Base-by-base conservation (phyloP, 1,140 invertebrate species). In the Drosophila watanabei region DNA sequence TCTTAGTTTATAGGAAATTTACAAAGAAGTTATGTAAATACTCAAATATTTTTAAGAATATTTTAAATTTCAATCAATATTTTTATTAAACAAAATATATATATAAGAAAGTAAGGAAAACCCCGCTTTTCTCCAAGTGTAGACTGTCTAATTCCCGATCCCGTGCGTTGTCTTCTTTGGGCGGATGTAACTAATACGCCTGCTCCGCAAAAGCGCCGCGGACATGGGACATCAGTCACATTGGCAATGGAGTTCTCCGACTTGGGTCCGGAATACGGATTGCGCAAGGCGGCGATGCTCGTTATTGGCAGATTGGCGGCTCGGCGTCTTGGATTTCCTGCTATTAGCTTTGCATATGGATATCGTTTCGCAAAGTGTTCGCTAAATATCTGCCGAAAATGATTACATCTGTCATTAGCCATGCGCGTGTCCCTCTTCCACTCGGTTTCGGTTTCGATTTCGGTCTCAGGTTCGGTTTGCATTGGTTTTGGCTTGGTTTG, bases 131-230 rank as follows among this genome's bases (percentile, higher is more conserved):
- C 39, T 18, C 35, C 35, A 24, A 63, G 63, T 66, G 63, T 45
- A 63, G 1, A 14, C 30, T 39, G 2, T 0, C 37, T n/a, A 43
- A 60, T 64, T 39, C 62, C 62, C 54, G 28, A 64, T 24, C 14
- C 52, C 52, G 56, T 60, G 56, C 14, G 56, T 20, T 16, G 20
- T 57, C 24, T 56, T 37, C 63, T 35, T 45, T 14, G 70, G 69
- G 54, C 71, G 71, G 71, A 73, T 75, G 71, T 75, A 73, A 75
- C 32, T 75, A 75, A 75, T 75, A 73, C 71, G 68, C 69, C 45
- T 58, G 64, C 37, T 52, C 18, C n/a, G 46, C 63, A 51, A 35
- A 62, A 33, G 16, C 6, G 20, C 24, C 61, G 20, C 11, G 37
- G 37, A 51, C 28, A 32, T 33, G n/a, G 18, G 33, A 28, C 66